phyloP scores from a whole-genome alignment of 2,888 invertebrate species.

The Perdita meconis region DNA sequence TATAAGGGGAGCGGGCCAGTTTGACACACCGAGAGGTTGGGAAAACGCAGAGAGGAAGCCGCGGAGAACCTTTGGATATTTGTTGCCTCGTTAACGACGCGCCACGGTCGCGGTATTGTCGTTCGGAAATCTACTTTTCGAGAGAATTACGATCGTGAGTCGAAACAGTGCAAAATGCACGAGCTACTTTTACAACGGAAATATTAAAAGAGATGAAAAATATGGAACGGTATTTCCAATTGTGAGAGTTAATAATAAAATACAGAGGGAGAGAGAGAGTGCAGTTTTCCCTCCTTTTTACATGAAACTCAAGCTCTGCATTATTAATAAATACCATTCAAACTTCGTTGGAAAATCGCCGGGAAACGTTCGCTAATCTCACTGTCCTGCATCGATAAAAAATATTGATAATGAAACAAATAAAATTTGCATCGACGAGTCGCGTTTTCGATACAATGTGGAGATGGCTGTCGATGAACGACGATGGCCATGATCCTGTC shows the following conservation, averaged over 20 bases:
- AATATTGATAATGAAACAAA: conserved; percentile 5
- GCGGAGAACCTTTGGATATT: conserved; percentile 7
- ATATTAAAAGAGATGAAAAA: not conserved
- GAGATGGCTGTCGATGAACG: conserved; percentile 1
- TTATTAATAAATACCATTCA: conserved; percentile 19
- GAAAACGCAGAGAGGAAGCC: conserved; percentile 4
- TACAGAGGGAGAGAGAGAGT: too few species aligned
- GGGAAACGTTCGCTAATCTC: not conserved
- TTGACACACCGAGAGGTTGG: conserved; percentile 54
- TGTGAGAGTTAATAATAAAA: conserved; percentile 29
- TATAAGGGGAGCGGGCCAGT: conserved; percentile 64
- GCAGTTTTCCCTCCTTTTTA: not conserved
- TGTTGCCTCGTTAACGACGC: conserved; percentile 17
- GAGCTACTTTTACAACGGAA: not conserved
- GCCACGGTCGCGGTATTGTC: not conserved
- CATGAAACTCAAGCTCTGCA: conserved; percentile 2
- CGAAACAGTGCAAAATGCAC: not conserved
- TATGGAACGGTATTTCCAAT: not conserved
- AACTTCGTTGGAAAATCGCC: conserved; percentile 14
- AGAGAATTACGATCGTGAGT: not conserved
- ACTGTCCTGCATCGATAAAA: not conserved
- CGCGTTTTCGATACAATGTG: not conserved
- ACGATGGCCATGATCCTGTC: conserved; percentile 4
- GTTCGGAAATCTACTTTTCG: conserved; percentile 3
- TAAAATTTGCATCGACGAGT: conserved; percentile 17